Base-by-base conservation (phyloP, 1,140 invertebrate species). In the Sycobia sp. region DNA sequence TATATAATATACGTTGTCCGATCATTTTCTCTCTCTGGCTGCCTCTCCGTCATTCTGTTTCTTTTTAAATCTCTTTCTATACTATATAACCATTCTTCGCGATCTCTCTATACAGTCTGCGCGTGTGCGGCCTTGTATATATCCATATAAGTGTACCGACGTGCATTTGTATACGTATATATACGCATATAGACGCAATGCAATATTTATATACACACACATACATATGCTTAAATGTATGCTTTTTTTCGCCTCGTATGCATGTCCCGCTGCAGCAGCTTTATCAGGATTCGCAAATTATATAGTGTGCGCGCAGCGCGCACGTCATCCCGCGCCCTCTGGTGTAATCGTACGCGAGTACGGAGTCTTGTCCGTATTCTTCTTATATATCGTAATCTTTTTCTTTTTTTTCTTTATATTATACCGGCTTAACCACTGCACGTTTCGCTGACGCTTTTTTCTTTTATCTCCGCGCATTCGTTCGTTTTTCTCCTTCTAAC, bases 141-240 rank as follows among this genome's bases (percentile, higher is more conserved):
- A 53, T 60, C 25, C 58, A 53, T 60, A 51, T 60, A 60, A 32
- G 51, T 51, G 43, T n/a, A 51, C 27, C 57, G 23, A 43, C 38
- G 18, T 60, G 43, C 47, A 60, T 53, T 60, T 60, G n/a, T n/a
- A 60, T 53, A 51, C 47, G 47, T 34, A 23, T 51, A 51, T 51
- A 51, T 39, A 14, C 38, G 14, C 38, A 39, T 14, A 14, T 32
- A 39, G 32, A 34, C 32, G 32, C 5, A 5, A 4, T 39, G 3
- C 9, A 39, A 39, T 10, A 4, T 39, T 9, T 39, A 39, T 39
- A 39, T 39, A 39, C 4, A 39, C 14, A n/a, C 14, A 39, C n/a
- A n/a, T 39, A 39, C 38, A 32, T 32, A 11, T 11, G 11, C 29
- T 7, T 32, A 32, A 7, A 32, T 11, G 29, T 32, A 39, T 39